Evolutionary conservation across 92 coral and sea anemone species (phyloP).

Genomic region (Epizoanthus illoricatus): DNA sequence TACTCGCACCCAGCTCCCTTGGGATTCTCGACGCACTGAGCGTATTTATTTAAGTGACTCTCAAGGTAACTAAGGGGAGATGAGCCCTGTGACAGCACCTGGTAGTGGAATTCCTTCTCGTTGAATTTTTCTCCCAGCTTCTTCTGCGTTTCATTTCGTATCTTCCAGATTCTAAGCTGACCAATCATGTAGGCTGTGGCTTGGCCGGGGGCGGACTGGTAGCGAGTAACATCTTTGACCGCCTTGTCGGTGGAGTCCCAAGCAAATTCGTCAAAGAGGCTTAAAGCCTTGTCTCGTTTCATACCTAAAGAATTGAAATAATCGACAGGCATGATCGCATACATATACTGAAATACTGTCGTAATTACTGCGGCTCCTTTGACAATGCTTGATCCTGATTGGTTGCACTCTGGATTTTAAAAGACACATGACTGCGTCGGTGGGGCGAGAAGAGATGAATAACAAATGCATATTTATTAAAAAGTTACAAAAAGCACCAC

Average conservation of each 20-base stretch:
- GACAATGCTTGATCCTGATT: background rate
- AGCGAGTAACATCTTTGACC: conserved; percentile 93
- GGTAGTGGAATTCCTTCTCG: conserved; percentile 93
- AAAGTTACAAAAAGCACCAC: background rate
- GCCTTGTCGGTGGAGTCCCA: conserved; percentile 99
- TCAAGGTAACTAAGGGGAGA: conserved; percentile 89
- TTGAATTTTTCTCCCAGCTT: conserved; percentile 61
- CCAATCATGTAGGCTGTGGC: conserved; percentile 99
- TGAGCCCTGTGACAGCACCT: conserved; percentile 88
- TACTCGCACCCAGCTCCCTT: conserved; percentile 64
- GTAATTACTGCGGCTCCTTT: background rate
- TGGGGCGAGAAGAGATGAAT: too few relatives aligned
- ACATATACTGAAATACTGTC: background rate
- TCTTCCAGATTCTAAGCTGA: conserved; percentile 83
- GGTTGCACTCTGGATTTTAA: background rate
- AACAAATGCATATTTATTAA: too few relatives aligned
- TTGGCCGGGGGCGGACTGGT: conserved; percentile 93
- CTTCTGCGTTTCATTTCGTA: conserved; percentile 77
- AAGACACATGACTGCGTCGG: too few relatives aligned
- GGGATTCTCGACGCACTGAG: conserved; percentile 66
- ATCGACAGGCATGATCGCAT: background rate
- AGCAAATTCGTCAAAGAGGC: conserved; percentile 77
- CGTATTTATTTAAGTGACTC: conserved; percentile 68
- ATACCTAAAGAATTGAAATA: conserved; percentile 59
- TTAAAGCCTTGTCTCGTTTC: conserved; percentile 81